Conservation (phyloP, 1,140 invertebrate genomes). For the Cherax destructor region DNA sequence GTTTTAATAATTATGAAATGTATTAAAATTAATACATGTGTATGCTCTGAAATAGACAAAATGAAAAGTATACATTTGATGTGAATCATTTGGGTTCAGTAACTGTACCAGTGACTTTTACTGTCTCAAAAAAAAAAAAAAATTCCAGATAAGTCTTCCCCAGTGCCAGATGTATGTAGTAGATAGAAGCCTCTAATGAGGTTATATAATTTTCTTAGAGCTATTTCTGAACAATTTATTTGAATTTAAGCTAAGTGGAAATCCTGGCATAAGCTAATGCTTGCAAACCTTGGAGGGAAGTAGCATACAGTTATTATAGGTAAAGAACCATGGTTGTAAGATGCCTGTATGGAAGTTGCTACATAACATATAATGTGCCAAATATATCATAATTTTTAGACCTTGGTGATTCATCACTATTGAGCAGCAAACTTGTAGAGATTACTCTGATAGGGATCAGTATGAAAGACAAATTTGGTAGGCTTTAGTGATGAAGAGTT, state of each 20-base stretch:
- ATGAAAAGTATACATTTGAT: neutral
- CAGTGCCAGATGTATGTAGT: neutral
- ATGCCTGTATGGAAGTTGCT: conserved; percentile 4
- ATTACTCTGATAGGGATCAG: neutral
- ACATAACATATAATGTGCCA: neutral
- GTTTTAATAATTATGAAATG: neutral
- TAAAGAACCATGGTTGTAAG: neutral
- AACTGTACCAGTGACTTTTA: neutral
- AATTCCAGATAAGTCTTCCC: conserved; percentile 5
- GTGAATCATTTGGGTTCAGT: neutral
- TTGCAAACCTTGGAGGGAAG: no score
- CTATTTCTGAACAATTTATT: neutral
- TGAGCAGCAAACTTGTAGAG: neutral
- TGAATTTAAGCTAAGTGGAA: no score
- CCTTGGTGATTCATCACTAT: neutral
- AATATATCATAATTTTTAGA: neutral
- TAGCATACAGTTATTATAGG: neutral
- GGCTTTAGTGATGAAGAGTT: neutral
- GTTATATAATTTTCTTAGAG: neutral
- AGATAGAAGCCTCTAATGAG: neutral
- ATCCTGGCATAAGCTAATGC: no score
- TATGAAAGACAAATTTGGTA: neutral
- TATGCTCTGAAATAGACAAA: neutral
- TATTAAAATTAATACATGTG: neutral
- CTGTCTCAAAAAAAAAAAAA: neutral